These are phyloP conservation scores for Drosophila miranda DNA, from an alignment of 1,140 invertebrate genomes.

Conservation along the genomic window DNA sequence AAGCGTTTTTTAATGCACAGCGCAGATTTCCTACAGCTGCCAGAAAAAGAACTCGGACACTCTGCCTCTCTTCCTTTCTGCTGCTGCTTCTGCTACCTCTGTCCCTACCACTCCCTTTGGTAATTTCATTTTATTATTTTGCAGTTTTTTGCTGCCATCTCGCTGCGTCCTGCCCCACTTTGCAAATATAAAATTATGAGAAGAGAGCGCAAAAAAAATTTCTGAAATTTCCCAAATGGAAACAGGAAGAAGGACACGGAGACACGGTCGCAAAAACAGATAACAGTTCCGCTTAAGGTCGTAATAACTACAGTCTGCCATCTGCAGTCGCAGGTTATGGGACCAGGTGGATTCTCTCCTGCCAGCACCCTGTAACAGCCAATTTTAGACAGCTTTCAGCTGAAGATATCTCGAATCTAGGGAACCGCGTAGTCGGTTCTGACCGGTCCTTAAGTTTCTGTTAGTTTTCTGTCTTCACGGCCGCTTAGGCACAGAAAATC, in stretches of 20 bases:
- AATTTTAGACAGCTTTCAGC: neutral
- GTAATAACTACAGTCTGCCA: slow-evolving; percentile 74
- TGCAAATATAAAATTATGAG: slow-evolving; percentile 81
- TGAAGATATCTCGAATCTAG: neutral
- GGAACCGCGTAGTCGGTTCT: no score
- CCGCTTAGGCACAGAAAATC: slow-evolving; percentile 62
- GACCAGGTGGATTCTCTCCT: slow-evolving; percentile 16
- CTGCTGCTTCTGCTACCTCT: neutral
- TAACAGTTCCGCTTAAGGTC: slow-evolving; percentile 75
- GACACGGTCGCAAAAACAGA: slow-evolving; percentile 62
- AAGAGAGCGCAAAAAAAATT: slow-evolving; percentile 29
- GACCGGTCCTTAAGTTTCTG: slow-evolving; percentile 6
- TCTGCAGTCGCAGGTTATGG: slow-evolving; percentile 18
- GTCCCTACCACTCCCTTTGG: slow-evolving; percentile 39
- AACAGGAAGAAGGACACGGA: slow-evolving; percentile 20
- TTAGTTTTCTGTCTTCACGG: slow-evolving; percentile 52
- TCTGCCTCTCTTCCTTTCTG: no score
- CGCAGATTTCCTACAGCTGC: slow-evolving; percentile 58
- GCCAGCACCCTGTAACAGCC: no score
- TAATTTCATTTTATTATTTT: slow-evolving; percentile 81
- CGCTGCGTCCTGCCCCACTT: slow-evolving; percentile 57
- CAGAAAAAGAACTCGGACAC: neutral
- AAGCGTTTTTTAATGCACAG: slow-evolving; percentile 80
- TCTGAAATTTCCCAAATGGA: slow-evolving; percentile 60
- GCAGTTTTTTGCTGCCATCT: slow-evolving; percentile 65